A percentile compares a stretch with the other conserved stretches of the same genome.
phyloP scores from a whole-genome alignment of 2,797 vertebrate species.

The Coilia nasus region DNA sequence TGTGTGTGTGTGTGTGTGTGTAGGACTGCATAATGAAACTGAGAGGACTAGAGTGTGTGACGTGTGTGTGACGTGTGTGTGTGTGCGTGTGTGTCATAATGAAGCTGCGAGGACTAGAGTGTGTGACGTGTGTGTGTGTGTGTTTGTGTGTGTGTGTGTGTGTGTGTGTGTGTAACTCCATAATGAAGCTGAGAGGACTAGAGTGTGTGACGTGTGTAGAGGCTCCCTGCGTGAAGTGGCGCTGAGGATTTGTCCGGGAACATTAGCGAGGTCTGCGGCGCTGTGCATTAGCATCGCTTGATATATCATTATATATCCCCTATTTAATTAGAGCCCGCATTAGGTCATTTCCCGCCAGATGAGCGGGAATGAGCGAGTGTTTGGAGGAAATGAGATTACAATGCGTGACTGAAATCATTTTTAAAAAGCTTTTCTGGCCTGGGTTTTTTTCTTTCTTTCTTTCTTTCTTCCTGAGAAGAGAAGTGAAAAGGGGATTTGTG shows the following conservation, averaged over 20 bases:
- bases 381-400: conserved; percentile 19
- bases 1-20: too few relatives aligned
- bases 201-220: background rate
- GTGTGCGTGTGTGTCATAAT: too few relatives aligned
- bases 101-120: too few relatives aligned
- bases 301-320: conserved; percentile 4
- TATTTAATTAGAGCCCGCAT: conserved; percentile 9
- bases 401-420: conserved; percentile 23
- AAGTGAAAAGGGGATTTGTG: background rate
- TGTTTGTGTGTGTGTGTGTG: too few relatives aligned
- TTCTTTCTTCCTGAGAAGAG: background rate
- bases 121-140: too few relatives aligned
- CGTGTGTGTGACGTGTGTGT: too few relatives aligned
- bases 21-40: too few relatives aligned
- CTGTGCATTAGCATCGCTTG: background rate
- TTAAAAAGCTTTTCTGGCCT: conserved; percentile 22
- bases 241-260: background rate
- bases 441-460: background rate
- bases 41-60: too few relatives aligned
- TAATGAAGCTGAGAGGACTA: too few relatives aligned
- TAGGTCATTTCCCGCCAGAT: conserved; percentile 10
- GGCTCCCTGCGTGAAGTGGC: too few relatives aligned
- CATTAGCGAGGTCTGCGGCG: background rate
- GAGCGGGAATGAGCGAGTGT: conserved; percentile 14
- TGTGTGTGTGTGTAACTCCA: too few relatives aligned